These are phyloP conservation scores for Trimorus sp. DNA, from an alignment of 2,888 invertebrate species.

Conservation along the genomic window DNA sequence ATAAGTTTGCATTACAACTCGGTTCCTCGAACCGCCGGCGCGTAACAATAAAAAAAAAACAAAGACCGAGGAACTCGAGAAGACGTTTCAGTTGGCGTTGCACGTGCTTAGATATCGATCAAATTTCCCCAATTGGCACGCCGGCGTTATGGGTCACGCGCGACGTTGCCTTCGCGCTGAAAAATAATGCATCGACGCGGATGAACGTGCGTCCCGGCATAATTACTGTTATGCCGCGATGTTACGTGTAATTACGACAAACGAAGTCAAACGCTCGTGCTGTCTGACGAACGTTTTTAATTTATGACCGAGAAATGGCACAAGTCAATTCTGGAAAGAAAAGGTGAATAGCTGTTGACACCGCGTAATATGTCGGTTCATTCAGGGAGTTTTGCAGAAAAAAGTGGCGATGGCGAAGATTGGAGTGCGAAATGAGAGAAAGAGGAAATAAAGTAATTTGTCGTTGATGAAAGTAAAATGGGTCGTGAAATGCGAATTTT, in stretches of 20 bases:
- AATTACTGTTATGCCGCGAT: conserved; percentile 14
- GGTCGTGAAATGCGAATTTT: no score
- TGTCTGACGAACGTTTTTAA: background rate
- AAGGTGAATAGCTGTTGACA: background rate
- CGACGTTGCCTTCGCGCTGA: background rate
- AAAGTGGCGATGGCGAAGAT: no score
- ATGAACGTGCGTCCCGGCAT: conserved; percentile 3
- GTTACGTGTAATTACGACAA: background rate
- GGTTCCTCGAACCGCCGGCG: conserved; percentile 16
- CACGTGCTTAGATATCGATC: conserved; percentile 40
- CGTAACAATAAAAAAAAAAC: conserved; percentile 18
- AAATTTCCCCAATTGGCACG: conserved; percentile 25
- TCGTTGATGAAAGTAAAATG: no score
- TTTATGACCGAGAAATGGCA: background rate
- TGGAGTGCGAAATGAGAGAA: no score
- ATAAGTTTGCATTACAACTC: conserved; percentile 19
- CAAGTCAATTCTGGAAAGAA: background rate
- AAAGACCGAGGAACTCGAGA: conserved; percentile 9
- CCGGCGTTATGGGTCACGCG: conserved; percentile 21
- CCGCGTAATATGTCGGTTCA: background rate
- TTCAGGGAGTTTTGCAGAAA: no score
- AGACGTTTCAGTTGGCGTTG: conserved; percentile 10
- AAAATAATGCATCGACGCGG: conserved; percentile 11
- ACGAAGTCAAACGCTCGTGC: conserved; percentile 3
- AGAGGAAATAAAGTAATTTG: no score